Evolutionary conservation across 1,140 invertebrate genomes (phyloP), one percentile per base, ranked within the genome.

Genomic region (Sogatella furcifera): DNA sequence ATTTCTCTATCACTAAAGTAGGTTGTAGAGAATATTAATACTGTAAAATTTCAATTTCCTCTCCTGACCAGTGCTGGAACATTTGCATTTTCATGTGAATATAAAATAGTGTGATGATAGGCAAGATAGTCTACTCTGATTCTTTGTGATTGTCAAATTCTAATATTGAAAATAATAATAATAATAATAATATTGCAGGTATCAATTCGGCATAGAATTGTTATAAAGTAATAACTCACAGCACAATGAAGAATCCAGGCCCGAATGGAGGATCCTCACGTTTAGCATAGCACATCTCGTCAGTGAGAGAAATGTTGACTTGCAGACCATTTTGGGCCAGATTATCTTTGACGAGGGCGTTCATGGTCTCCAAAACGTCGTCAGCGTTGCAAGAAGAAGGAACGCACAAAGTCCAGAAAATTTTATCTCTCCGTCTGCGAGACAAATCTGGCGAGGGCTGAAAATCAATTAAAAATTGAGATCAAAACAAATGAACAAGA

Each of bases 401-500:
- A 34, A 80, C 73, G 65, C 82, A 84, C 14, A 83, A 67, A 4
- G 75, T 80, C 80, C 81, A 84, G 57, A 80, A 49, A 0, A 64
- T 14, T 10, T 46, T 24, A 22, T 64, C 54, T 13, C 62, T 24
- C 17, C 57, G 22, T 5, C 54, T 42, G 22, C 46, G 11, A 1
- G 28, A 38, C 21, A 55, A 46, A 56, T 59, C 46, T 11, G 24
- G 15, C 14, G 58, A 52, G 19, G 38, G n/a, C 59, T 60, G 52
- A 1, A 60, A 59, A 31, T 21, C 10, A 15, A 46, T 9, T n/a
- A 43, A 4, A 57, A 8, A 57, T 4, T n/a, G 19, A n/a, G 21
- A 28, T 21, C 10, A 21, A 24, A 24, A 52, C 9, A 2, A 21
- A 21, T 5, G 10, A 52, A 52, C 9, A 21, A 24, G 22, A 52